Percentiles rank a stretch among this genome's conserved stretches.
Evolutionary conservation across 1,140 invertebrate species (phyloP).

Genomic region (Phymastichus coffea): DNA sequence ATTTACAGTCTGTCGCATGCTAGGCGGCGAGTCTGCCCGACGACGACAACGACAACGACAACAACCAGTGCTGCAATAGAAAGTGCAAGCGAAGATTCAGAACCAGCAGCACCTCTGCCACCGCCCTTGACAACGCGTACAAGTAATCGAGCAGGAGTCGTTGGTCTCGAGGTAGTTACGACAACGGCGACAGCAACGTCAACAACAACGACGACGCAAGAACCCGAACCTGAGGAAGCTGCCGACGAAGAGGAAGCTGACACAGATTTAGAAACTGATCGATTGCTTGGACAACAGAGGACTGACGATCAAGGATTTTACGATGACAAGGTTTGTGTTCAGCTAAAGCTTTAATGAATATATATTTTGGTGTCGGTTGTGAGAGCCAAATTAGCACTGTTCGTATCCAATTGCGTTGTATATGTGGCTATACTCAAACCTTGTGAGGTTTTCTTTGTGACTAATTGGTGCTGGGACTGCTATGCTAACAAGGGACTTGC

Average conservation of each 20-base stretch:
- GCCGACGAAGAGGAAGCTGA: constrained; percentile 75
- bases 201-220: constrained; percentile 44
- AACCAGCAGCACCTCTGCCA: not conserved
- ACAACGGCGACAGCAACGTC: too few relatives aligned
- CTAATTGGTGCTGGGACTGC: too few relatives aligned
- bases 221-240: constrained; percentile 50
- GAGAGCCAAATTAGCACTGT: too few relatives aligned
- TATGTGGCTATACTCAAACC: too few relatives aligned
- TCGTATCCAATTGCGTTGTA: too few relatives aligned
- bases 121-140: not conserved
- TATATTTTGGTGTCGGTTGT: not conserved
- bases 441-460: too few relatives aligned
- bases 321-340: constrained; percentile 71
- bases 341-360: not conserved
- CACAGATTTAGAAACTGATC: constrained; percentile 86
- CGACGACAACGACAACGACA: too few relatives aligned
- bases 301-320: constrained; percentile 89
- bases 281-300: constrained; percentile 83
- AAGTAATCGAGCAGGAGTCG: too few relatives aligned
- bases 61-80: constrained; percentile 52
- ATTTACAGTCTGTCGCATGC: constrained; percentile 55
- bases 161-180: too few relatives aligned
- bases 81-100: constrained; percentile 27
- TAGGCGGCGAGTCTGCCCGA: constrained; percentile 51
- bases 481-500: too few relatives aligned